Evolutionary conservation across 2,888 invertebrate species (phyloP).

Genomic region (Drosophila niveifrons): DNA sequence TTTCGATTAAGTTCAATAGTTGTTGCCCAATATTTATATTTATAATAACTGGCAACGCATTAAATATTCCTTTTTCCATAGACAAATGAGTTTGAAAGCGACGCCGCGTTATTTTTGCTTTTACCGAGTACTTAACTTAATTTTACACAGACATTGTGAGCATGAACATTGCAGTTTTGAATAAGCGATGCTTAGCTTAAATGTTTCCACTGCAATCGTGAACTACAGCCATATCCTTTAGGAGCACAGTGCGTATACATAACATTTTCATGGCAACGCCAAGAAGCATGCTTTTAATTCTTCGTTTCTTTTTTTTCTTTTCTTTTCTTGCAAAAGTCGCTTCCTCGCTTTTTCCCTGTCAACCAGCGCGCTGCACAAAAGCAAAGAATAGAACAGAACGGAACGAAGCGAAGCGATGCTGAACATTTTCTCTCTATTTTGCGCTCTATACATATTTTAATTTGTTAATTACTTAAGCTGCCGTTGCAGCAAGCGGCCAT

Average conservation of each 20-base stretch:
- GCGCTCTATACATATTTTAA: conserved; percentile 70
- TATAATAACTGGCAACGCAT: not conserved
- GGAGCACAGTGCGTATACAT: conserved; percentile 38
- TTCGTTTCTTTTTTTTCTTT: conserved; percentile 14
- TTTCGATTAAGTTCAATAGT: conserved; percentile 11
- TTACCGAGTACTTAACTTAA: conserved; percentile 3
- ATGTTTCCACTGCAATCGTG: conserved; percentile 9
- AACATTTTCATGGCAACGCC: conserved; percentile 45
- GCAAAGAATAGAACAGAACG: conserved; percentile 7
- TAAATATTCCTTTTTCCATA: not conserved
- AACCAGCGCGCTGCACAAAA: conserved; percentile 24
- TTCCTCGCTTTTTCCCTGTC: conserved; percentile 28
- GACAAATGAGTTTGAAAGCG: not conserved
- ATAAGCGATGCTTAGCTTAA: conserved; percentile 21
- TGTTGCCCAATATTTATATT: not conserved
- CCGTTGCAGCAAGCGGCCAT: conserved; percentile 53
- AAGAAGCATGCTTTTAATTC: conserved; percentile 42
- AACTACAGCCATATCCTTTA: conserved; percentile 18
- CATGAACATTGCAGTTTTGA: conserved; percentile 14
- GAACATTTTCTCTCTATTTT: conserved; percentile 35
- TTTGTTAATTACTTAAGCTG: conserved; percentile 79
- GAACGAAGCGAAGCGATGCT: not conserved
- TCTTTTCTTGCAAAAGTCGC: not conserved
- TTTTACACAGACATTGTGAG: not conserved
- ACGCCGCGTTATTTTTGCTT: not conserved